Evolutionary conservation across 1,140 invertebrate genomes (phyloP).

Genomic region (Magallana ariakensis): DNA sequence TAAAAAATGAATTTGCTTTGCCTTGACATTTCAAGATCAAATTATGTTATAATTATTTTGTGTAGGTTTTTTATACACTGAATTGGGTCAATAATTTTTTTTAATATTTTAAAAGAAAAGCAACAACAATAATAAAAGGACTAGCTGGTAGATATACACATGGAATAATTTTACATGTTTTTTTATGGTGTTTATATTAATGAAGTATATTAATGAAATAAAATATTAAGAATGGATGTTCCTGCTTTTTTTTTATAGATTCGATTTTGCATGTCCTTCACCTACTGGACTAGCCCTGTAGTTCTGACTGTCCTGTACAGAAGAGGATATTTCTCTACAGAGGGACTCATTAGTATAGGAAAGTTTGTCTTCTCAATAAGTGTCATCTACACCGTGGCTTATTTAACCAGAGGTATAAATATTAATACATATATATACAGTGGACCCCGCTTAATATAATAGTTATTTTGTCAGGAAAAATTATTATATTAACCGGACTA

Average conservation of each 20-base stretch:
- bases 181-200: too few relatives aligned
- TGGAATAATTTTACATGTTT: too few relatives aligned
- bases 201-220: too few relatives aligned
- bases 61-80: background rate
- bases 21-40: background rate
- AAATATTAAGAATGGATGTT: too few relatives aligned
- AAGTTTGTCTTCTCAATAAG: constrained; percentile 43
- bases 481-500: too few relatives aligned
- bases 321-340: constrained; percentile 52
- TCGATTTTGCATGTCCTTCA: constrained; percentile 53
- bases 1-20: too few relatives aligned
- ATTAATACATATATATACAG: background rate
- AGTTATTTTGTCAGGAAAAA: too few relatives aligned
- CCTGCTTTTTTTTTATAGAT: constrained; percentile 41
- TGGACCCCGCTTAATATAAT: too few relatives aligned
- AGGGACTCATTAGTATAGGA: constrained; percentile 40
- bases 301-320: constrained; percentile 46
- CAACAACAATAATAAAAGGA: too few relatives aligned
- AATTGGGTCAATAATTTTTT: background rate
- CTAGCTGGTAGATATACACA: too few relatives aligned
- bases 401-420: constrained; percentile 46
- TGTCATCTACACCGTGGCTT: constrained; percentile 44
- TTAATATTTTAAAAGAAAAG: background rate
- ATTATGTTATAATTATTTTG: background rate
- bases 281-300: constrained; percentile 52